Percentiles rank a stretch among this genome's conserved stretches.
Conservation (phyloP, 2,797 vertebrate species). For the Simalia tracyae region DNA sequence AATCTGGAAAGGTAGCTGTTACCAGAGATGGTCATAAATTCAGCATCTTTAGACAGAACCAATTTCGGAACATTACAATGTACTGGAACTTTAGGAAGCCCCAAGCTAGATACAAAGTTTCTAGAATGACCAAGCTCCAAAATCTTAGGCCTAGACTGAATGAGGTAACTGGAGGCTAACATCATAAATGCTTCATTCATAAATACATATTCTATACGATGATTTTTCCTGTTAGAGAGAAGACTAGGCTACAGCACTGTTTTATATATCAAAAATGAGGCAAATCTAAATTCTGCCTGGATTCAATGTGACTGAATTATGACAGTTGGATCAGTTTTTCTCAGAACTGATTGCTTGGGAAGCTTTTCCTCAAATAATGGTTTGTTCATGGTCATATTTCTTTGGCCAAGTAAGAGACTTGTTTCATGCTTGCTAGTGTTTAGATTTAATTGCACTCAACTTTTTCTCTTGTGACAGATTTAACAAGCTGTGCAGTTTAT, state of each 20-base stretch:
- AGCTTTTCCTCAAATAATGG: not conserved
- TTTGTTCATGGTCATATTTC: not conserved
- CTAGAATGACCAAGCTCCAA: not conserved
- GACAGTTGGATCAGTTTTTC: not conserved
- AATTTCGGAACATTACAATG: not conserved
- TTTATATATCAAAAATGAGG: not conserved
- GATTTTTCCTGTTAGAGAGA: not conserved
- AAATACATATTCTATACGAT: not conserved
- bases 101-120: not conserved
- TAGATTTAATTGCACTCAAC: conserved; percentile 18
- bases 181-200: not conserved
- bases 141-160: not conserved
- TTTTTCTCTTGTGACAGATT: conserved; percentile 7
- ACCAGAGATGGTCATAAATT: not conserved
- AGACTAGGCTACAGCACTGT: not conserved
- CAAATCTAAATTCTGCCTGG: not conserved
- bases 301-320: not conserved
- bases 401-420: not conserved
- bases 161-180: not conserved
- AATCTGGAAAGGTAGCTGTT: not conserved
- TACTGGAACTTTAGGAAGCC: not conserved
- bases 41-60: not conserved
- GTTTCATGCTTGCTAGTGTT: not conserved
- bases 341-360: not conserved
- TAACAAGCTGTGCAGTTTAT: conserved; percentile 31